Evolutionary conservation across 2,888 invertebrate species (phyloP), one percentile per base, ranked within the genome.

Genomic region (Scelioninae gen. 1): DNA sequence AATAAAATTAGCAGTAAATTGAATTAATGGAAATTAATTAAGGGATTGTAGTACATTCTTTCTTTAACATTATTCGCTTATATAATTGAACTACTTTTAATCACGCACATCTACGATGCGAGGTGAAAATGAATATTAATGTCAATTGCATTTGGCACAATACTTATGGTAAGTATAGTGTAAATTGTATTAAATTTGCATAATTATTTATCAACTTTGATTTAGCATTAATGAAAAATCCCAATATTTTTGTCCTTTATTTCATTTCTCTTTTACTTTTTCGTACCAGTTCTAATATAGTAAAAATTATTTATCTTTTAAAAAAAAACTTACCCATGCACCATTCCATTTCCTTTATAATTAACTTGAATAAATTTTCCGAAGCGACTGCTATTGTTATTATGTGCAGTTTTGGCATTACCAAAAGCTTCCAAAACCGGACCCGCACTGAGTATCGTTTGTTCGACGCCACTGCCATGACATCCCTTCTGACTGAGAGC

Each of bases 281-380:
- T n/a, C n/a, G n/a, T n/a, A n/a, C n/a, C n/a, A n/a, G n/a, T n/a
- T n/a, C n/a, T n/a, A n/a, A n/a, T n/a, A n/a, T n/a, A n/a, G n/a
- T n/a, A n/a, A n/a, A n/a, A n/a, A n/a, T n/a, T n/a, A n/a, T n/a
- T n/a, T n/a, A n/a, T n/a, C n/a, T n/a, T n/a, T n/a, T n/a, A n/a
- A n/a, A n/a, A n/a, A n/a, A n/a, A n/a, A 40, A 11, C 47, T 93
- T 92, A 95, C 95, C 98, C 98, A 90, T 98, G 98, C 23, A 98
- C 98, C 97, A 98, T 98, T 88, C 99, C 98, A 95, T 98, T 98
- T 93, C 98, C 98, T 91, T 98, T 97, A 93, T 98, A 99, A 93
- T 98, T 98, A 87, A 98, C 97, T 94, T 98, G 98, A 87, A 99
- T 98, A 93, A 98, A 99, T 93, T 99, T 99, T 63, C 98, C 98